Conservation (phyloP, 2,113 vertebrate genomes). For the Pelusios castaneus region DNA sequence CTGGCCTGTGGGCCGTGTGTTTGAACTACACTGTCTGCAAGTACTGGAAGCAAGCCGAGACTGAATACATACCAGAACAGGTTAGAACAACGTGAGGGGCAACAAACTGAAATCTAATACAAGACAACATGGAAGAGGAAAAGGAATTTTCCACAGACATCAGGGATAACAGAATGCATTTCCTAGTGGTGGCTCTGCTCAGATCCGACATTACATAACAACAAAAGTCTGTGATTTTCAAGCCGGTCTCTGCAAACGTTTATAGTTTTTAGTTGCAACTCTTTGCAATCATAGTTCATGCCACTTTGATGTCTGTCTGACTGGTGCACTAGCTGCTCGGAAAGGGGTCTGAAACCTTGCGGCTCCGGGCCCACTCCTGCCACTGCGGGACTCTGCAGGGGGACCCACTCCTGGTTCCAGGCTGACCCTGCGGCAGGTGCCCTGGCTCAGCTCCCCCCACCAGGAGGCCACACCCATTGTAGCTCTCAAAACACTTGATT, state of each 20-base stretch:
- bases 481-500: no score
- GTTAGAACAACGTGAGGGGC: background rate
- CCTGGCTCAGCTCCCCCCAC: no score
- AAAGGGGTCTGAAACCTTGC: no score
- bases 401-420: no score
- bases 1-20: no score
- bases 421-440: no score
- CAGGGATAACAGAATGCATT: background rate
- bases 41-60: background rate
- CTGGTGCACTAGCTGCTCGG: background rate
- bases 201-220: rapidly evolving
- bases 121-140: background rate
- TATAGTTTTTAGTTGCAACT: background rate
- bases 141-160: background rate
- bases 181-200: background rate
- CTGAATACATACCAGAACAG: rapidly evolving
- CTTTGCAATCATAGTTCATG: background rate
- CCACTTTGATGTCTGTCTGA: background rate
- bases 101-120: background rate
- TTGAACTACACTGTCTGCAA: background rate
- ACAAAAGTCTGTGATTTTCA: background rate
- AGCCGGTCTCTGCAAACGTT: background rate
- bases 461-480: no score
- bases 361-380: no score
- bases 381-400: no score